Base-by-base conservation (phyloP, 2,113 vertebrate species). In the Salvelinus namaycush region DNA sequence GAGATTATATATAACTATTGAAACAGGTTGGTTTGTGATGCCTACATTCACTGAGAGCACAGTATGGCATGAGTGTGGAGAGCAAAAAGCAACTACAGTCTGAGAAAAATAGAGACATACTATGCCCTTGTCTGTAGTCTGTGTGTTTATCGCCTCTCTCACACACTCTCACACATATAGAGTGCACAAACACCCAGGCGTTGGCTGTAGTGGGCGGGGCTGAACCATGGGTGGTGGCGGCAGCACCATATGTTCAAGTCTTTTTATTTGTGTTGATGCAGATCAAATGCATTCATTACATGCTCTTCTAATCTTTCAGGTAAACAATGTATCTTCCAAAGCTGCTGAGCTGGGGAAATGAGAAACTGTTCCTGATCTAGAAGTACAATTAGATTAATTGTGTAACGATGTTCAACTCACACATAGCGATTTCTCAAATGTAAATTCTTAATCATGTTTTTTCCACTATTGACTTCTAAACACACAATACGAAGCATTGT, bases 221-320 rank as follows among this genome's bases (percentile, higher is more conserved):
- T 88, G 87, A 18, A 18, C 85, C 87, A 86, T 88, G 86, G 88
- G 86, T 83, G 86, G 84, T 83, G 83, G 87, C 84, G 87, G 86
- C 83, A 76, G 73, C 67, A 76, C 87, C 88, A 91, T 90, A 90
- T 91, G 89, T 75, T 79, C 73, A 81, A 12, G 14, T 67, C 79
- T 75, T 70, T 75, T 73, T 22, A 62, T 62, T n/a, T 22, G 29
- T 29, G 39, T 69, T 75, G 51, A 27, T 76, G 34, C 8, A 49
- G 67, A 81, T 51, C 72, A 77, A 66, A 64, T 84, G 22, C 74
- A 79, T 77, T 74, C 4, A 75, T 70, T 49, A 49, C 72, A 8
- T 14, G 2, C 27, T 69, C 70, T 49, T 68, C 14, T 64, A 5
- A 68, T 76, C 4, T 67, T 12, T 64, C n/a, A 39, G 74, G 51